Evolutionary conservation across 2,113 vertebrate genomes (phyloP).

Genomic region (Corythornis vintsioides): DNA sequence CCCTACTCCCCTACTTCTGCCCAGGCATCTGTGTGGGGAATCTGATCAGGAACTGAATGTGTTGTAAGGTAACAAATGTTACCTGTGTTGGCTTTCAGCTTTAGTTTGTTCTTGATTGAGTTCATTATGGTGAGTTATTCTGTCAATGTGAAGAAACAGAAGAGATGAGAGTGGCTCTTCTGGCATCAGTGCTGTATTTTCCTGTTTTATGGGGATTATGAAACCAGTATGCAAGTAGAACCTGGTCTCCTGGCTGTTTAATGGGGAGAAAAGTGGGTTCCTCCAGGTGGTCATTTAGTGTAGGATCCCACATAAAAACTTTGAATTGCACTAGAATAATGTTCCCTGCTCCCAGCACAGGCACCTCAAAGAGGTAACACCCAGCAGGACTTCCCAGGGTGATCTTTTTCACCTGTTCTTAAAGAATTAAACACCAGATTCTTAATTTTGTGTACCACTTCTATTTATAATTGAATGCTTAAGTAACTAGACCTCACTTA

Average conservation of each 20-base stretch:
- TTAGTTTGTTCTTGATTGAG: rapidly evolving
- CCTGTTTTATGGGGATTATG: not conserved
- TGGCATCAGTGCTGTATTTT: not conserved
- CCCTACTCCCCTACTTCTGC: not conserved
- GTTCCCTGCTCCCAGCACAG: not conserved
- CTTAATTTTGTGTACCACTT: not conserved
- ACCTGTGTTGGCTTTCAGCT: not conserved
- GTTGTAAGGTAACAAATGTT: not conserved
- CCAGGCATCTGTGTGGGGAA: rapidly evolving
- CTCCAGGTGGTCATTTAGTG: not conserved
- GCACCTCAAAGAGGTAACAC: not conserved
- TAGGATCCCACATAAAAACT: not conserved
- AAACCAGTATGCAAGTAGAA: not conserved
- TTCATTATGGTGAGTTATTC: not conserved
- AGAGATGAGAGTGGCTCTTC: not conserved
- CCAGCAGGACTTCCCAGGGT: too few species aligned
- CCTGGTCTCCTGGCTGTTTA: not conserved
- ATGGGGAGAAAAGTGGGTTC: not conserved
- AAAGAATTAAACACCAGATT: not conserved
- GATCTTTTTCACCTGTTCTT: not conserved
- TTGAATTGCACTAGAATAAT: not conserved
- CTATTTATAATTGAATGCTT: not conserved
- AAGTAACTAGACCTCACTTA: not conserved
- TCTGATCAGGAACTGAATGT: rapidly evolving
- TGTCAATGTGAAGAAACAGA: not conserved